A percentile compares a stretch with the other conserved stretches of the same genome.
Evolutionary conservation across 2,888 invertebrate genomes (phyloP).

Genomic region (Ophion slaviceki): DNA sequence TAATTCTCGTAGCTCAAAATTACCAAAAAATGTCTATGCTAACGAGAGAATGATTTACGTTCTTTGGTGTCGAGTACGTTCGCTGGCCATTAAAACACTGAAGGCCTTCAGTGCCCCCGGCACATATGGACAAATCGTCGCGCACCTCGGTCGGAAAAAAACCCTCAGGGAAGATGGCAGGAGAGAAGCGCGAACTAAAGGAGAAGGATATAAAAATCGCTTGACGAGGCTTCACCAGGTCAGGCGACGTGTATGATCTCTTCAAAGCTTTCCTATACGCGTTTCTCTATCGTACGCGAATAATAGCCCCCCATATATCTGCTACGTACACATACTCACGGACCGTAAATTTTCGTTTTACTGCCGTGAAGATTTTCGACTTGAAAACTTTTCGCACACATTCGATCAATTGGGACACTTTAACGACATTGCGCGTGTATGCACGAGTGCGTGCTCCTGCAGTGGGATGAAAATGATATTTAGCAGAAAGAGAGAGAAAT

Average conservation of each 20-base stretch:
- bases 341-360: neutral
- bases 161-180: neutral
- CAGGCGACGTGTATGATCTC: neutral
- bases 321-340: neutral
- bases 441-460: neutral
- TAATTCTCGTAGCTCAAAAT: too few species aligned
- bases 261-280: neutral
- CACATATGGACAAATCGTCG: neutral
- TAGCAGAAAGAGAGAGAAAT: too few species aligned
- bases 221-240: neutral
- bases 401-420: neutral
- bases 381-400: neutral
- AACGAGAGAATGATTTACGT: too few species aligned
- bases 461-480: neutral
- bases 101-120: too few species aligned
- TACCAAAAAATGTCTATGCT: too few species aligned
- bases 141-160: neutral
- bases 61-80: neutral
- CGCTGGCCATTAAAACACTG: neutral
- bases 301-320: neutral
- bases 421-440: neutral
- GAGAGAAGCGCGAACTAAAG: neutral
- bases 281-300: neutral
- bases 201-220: neutral
- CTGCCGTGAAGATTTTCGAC: neutral